Base-by-base conservation (phyloP, 1,140 invertebrate species). In the Pararge aegeria region DNA sequence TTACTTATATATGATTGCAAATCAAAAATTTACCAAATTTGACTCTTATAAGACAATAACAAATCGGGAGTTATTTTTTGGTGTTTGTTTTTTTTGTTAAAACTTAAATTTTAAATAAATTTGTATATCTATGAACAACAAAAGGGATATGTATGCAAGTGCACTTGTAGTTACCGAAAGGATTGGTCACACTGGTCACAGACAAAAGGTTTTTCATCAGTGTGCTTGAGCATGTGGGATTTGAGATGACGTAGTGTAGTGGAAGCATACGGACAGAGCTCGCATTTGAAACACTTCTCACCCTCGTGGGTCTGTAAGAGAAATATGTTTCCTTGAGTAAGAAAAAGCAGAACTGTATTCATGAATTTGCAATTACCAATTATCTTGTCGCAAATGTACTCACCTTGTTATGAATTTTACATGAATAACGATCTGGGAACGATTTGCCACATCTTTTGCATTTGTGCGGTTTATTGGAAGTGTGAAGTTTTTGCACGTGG, bases 231-330 rank as follows among this genome's bases (percentile, higher is more conserved):
- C 95, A 98, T 97, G 85, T 99, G 98, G 2, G 96, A 97, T 76
- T 98, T 97, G n/a, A 99, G 91, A 85, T 98, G 97, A 0, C 97
- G 93, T 42, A 96, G 93, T 0, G 97, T 97, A 44, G 97, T 95
- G 0, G 97, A 98, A 0, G 97, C 97, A 87, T 99, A 99, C 0
- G 97, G 95, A 87, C 98, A 99, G 1, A 98, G 84, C 64, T 96
- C 96, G 90, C 98, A 99, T 78, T 97, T 98, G 91, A 96, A 99
- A 87, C 97, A 99, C 81, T 99, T 99, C 89, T 99, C 98, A 1
- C 98, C 98, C 82, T 99, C 97, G 75, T 99, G 98, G 0, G 96
- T 96, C 91, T 98, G 66, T 37, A 59, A 53, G 64, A 44, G 20
- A 53, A 53, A 49, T 49, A 21, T 9, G 27, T 24, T 52, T 15